Conservation (phyloP, 2,888 invertebrate genomes). For the Agriopis aurantiaria region DNA sequence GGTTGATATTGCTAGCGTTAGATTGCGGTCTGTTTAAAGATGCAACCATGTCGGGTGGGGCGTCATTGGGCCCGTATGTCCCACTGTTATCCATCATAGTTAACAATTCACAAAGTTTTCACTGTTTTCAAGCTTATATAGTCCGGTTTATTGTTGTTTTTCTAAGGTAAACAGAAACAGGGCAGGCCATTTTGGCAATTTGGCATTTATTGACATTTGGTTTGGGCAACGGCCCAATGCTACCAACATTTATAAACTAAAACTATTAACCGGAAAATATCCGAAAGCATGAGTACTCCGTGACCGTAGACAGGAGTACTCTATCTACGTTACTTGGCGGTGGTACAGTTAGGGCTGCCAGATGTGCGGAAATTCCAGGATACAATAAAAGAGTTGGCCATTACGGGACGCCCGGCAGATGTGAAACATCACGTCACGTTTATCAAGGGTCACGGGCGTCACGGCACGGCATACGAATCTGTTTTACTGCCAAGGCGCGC, state of each 20-base stretch:
- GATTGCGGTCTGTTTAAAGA: constrained; percentile 67
- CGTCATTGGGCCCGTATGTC: constrained; percentile 70
- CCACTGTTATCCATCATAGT: constrained; percentile 78
- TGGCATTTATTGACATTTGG: constrained; percentile 8
- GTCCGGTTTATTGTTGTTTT: constrained; percentile 26
- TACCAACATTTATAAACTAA: neutral
- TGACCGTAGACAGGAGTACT: no score
- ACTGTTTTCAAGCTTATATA: constrained; percentile 49
- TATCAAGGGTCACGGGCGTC: no score
- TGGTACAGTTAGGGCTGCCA: no score
- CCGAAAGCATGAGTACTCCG: neutral
- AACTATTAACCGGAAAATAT: neutral
- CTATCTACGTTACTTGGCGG: no score
- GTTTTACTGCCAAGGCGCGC: no score
- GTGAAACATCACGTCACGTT: no score
- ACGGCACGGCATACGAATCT: no score
- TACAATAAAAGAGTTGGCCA: no score
- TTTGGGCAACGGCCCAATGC: neutral
- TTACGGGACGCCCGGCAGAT: no score
- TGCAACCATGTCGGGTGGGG: constrained; percentile 66
- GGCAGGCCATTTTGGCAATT: constrained; percentile 27
- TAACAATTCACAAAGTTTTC: constrained; percentile 39
- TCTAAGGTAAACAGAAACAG: constrained; percentile 25
- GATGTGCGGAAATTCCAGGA: no score
- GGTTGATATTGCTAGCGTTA: constrained; percentile 60